Conservation (phyloP, 2,888 invertebrate genomes). For the Antheraea assamensis region DNA sequence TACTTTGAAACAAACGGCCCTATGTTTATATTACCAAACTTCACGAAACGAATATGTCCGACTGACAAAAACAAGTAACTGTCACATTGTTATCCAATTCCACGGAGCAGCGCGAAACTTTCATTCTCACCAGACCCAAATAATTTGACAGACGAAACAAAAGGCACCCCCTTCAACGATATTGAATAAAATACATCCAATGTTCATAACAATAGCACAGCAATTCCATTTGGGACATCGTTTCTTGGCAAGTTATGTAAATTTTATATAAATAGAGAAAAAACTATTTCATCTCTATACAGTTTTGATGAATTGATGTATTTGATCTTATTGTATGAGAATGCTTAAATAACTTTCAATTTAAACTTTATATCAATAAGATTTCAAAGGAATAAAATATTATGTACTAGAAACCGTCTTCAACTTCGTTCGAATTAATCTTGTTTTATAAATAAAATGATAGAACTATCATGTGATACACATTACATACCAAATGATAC, state of each 20-base stretch:
- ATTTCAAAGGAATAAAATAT: not conserved
- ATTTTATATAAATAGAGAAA: conserved; percentile 22
- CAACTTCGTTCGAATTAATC: no score
- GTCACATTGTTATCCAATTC: conserved; percentile 3
- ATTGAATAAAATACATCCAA: conserved; percentile 23
- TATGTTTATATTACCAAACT: not conserved
- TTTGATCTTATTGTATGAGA: not conserved
- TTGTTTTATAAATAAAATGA: no score
- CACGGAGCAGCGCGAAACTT: conserved; percentile 6
- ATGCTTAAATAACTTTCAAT: not conserved
- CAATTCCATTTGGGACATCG: conserved; percentile 10
- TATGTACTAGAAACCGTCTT: not conserved
- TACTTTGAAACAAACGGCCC: not conserved
- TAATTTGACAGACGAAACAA: conserved; percentile 24
- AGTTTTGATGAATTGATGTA: not conserved
- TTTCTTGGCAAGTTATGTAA: conserved; percentile 24
- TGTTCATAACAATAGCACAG: conserved; percentile 9
- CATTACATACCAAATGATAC: no score
- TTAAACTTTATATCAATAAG: not conserved
- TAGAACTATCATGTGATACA: no score
- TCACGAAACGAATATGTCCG: not conserved
- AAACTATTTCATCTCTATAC: conserved; percentile 4
- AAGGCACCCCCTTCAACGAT: conserved; percentile 20
- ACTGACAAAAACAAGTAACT: not conserved
- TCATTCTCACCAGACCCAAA: conserved; percentile 15